phyloP scores from a whole-genome alignment of 2,797 vertebrate species.

The Anableps anableps region DNA sequence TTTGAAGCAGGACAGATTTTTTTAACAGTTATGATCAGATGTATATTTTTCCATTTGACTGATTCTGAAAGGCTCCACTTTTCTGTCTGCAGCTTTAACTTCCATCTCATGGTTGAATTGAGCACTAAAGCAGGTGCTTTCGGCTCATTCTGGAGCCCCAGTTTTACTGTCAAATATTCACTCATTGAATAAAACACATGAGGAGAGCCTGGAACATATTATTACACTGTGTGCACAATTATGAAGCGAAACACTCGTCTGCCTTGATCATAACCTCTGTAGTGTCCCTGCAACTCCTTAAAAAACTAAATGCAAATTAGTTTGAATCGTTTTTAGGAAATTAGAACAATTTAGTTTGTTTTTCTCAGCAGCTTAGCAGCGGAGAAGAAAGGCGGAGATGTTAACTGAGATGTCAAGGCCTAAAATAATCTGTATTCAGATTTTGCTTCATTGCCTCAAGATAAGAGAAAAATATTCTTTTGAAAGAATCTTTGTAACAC shows the following conservation, averaged over 20 bases:
- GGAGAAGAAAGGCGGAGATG: neutral
- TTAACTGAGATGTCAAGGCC: neutral
- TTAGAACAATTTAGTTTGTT: neutral
- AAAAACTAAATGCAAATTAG: neutral
- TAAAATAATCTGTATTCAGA: neutral
- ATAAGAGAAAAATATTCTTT: slow-evolving; percentile 1
- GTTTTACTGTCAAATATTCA: slow-evolving; percentile 3
- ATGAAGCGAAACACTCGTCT: neutral
- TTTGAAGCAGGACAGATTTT: no score
- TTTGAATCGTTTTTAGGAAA: neutral
- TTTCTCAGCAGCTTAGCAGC: neutral
- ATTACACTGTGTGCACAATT: slow-evolving; percentile 2
- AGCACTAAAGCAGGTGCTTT: slow-evolving; percentile 2
- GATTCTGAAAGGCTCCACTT: no score
- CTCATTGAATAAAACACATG: neutral
- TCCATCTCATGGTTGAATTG: neutral
- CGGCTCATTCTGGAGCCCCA: neutral
- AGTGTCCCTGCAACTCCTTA: neutral
- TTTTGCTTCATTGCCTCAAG: neutral
- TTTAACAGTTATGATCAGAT: no score
- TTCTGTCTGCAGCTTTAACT: no score
- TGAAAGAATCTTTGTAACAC: neutral
- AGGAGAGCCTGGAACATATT: slow-evolving; percentile 12
- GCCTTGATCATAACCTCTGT: neutral
- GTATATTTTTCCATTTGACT: no score